Conservation (phyloP, 2,113 vertebrate genomes). For the Thermophis baileyi region DNA sequence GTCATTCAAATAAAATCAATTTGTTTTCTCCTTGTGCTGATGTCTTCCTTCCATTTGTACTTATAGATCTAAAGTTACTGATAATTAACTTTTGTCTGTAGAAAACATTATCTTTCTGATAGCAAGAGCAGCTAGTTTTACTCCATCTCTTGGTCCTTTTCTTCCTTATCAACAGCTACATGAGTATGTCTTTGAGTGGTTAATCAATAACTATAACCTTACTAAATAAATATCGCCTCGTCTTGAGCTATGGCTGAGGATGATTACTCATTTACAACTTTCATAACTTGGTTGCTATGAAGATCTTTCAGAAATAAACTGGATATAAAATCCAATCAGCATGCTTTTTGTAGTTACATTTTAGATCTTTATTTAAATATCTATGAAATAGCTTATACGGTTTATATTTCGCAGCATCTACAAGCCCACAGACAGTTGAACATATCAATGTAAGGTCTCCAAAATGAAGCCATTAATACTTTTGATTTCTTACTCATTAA, state of each 20-base stretch:
- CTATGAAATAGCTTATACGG: neutral
- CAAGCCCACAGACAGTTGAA: neutral
- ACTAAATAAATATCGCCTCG: conserved; percentile 5
- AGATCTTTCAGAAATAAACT: neutral
- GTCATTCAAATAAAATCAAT: neutral
- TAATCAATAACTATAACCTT: conserved; percentile 57
- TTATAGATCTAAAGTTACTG: neutral
- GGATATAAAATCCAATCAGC: neutral
- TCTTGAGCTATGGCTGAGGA: neutral
- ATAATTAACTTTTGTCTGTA: conserved; percentile 15
- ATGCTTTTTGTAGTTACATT: neutral
- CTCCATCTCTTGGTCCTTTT: conserved; percentile 8
- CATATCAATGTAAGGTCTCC: neutral
- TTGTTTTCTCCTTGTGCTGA: neutral
- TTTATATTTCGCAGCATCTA: neutral
- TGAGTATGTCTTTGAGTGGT: conserved; percentile 59
- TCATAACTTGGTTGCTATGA: conserved; percentile 37
- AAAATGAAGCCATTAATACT: neutral
- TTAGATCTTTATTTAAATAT: neutral
- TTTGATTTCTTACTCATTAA: neutral
- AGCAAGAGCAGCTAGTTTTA: neutral
- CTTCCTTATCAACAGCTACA: conserved; percentile 46
- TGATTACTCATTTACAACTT: neutral
- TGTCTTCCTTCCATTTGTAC: conserved; percentile 3
- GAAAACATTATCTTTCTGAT: conserved; percentile 4